Base-by-base conservation (phyloP, 1,140 invertebrate genomes). In the Halesus radiatus region DNA sequence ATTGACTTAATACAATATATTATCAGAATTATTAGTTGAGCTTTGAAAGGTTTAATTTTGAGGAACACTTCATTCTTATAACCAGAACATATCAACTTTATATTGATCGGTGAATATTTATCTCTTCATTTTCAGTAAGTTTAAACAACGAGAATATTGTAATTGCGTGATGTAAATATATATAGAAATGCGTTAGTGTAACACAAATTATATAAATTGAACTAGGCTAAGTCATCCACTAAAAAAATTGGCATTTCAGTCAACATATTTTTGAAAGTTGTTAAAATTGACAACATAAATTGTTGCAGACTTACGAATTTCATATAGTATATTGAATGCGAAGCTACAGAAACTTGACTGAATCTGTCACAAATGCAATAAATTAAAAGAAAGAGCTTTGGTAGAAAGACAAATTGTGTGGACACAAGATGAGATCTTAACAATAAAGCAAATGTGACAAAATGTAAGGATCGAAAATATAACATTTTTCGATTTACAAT, bases 1-100 rank as follows among this genome's bases (percentile, higher is more conserved):
- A 60, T 60, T 60, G 16, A 60, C 56, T 60, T 60, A 60, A 60
- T 60, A 56, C 8, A 60, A 13, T 22, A 10, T 23, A 60, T 2
- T 22, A 60, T 60, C 18, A 37, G 32, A 37, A 58, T 58, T 56
- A 56, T 56, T 56, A 60, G 56, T 60, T 60, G 56, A 60, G 56
- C 56, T 60, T 60, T 60, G 37, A 45, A 45, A 45, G 37, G 3
- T 45, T 13, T 45, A 45, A 45, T 10, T 45, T 45, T 45, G 37
- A 45, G 37, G 37, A 45, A 45, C 37, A 45, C 37, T 37, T 29
- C 26, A 29, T 29, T 29, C 5, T 29, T 29, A 2, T 45, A 45
- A 2, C 37, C 10, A 45, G 37, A 45, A 45, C 8, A 45, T 1
- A 45, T 45, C 37, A 13, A 45, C 37, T 45, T 13, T 45, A 45